Evolutionary conservation across 2,797 vertebrate genomes (phyloP).

Genomic region (Brachymystax lenok): DNA sequence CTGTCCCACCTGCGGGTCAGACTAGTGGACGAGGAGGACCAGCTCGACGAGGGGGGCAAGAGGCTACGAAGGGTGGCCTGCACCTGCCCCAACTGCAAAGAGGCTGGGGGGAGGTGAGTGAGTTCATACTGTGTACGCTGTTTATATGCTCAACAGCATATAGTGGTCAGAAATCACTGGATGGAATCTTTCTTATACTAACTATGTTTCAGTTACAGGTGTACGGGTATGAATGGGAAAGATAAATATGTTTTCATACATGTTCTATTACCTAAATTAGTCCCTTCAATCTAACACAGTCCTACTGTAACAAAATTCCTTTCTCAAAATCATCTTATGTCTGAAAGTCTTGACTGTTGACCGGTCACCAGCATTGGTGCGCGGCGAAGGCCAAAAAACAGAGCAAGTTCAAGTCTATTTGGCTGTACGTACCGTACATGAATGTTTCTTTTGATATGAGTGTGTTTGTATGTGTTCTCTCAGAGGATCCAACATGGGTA

Average conservation of each 20-base stretch:
- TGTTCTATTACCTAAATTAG: too few relatives aligned
- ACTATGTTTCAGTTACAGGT: not conserved
- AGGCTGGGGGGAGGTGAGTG: conserved; percentile 94
- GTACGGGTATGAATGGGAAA: conserved; percentile 42
- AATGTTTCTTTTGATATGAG: conserved; percentile 60
- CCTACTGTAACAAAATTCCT: conserved; percentile 50
- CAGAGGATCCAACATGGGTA: conserved; percentile 93
- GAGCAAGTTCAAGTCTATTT: conserved; percentile 13
- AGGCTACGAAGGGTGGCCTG: conserved; percentile 95
- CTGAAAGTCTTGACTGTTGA: not conserved
- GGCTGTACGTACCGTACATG: conserved; percentile 35
- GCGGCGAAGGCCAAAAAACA: not conserved
- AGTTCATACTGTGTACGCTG: not conserved
- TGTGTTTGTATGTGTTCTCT: conserved; percentile 41
- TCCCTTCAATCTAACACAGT: conserved; percentile 12
- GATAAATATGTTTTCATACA: conserved; percentile 1
- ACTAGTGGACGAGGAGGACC: conserved; percentile 95
- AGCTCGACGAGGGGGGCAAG: conserved; percentile 93
- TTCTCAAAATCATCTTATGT: conserved; percentile 46
- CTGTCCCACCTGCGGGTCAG: conserved; percentile 93
- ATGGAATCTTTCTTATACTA: not conserved
- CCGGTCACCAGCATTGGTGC: not conserved
- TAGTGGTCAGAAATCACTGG: not conserved
- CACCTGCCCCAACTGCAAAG: conserved; percentile 99
- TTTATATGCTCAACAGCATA: not conserved